Evolutionary conservation across 2,888 invertebrate species (phyloP).

Genomic region (Geotrupes spiniger): DNA sequence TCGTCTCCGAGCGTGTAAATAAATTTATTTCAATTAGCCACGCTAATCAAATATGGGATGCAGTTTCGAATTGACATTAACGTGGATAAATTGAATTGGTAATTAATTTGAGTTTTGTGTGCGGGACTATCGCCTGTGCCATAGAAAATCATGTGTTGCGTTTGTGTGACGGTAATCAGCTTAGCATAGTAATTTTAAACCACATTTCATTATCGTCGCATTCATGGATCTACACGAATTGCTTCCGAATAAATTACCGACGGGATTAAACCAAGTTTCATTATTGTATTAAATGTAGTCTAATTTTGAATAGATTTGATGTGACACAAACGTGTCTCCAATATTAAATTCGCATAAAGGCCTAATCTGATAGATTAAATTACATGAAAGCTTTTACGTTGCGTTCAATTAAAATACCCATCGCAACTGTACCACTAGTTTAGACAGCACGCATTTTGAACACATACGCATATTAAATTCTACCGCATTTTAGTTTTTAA

Average conservation of each 20-base stretch:
- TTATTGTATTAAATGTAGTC: constrained; percentile 15
- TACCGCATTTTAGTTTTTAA: too few species aligned
- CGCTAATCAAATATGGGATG: neutral
- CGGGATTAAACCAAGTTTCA: constrained; percentile 15
- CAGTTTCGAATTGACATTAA: neutral
- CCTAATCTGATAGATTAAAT: neutral
- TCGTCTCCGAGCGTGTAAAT: too few species aligned
- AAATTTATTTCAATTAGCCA: too few species aligned
- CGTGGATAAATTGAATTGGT: neutral
- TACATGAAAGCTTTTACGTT: too few species aligned
- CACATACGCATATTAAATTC: too few species aligned
- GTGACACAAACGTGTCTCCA: constrained; percentile 2
- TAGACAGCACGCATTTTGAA: too few species aligned
- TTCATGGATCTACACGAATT: constrained; percentile 16
- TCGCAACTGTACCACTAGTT: too few species aligned
- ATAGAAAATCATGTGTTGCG: constrained; percentile 8
- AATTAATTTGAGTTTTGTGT: constrained; percentile 2
- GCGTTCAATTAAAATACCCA: too few species aligned
- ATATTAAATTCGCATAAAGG: neutral
- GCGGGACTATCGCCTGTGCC: neutral
- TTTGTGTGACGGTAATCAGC: constrained; percentile 16
- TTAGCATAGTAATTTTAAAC: constrained; percentile 22
- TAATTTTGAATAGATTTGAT: constrained; percentile 10
- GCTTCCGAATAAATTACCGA: constrained; percentile 13
- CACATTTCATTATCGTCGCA: constrained; percentile 20